Evolutionary conservation across 2,113 vertebrate species (phyloP), one percentile per base, ranked within the genome.

Genomic region (Embiotoca jacksoni): DNA sequence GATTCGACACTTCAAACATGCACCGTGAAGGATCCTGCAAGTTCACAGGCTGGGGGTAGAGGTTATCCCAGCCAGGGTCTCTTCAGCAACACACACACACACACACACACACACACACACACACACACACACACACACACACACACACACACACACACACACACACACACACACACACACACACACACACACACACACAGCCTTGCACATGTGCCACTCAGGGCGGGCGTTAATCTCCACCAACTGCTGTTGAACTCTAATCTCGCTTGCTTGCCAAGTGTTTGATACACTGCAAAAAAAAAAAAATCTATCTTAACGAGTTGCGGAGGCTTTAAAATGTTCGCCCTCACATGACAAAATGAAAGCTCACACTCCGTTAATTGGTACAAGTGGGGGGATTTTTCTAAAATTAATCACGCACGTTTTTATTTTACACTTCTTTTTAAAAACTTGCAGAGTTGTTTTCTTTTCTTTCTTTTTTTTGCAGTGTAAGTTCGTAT

Each of bases 181-280:
- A 69, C 58, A 71, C 37, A 37, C 64, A 78, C 63, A 60, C 68
- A 68, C 87, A 63, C 41, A 30, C 16, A 55, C 39, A 54, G 50
- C 52, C 37, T 55, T 10, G 62, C 83, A 83, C 64, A 63, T 85
- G 82, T 31, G 1, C 56, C 30, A 9, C 80, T 78, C 72, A 47
- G 44, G 44, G 71, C 61, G 10, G 72, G 77, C 62, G 71, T 60
- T 89, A 92, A 92, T 92, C 87, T 92, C 80, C 86, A 80, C 86
- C 85, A 86, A 91, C 90, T 88, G 88, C 89, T 87, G 85, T 54
- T 89, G 80, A 88, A 83, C 78, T 80, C 70, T 86, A 91, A 83
- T 89, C 87, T 80, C 5, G 23, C 61, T 54, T 3, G 36, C 77
- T 83, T 86, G 82, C 80, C 90, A 88, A 89, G 55, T 68, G 82